These are phyloP conservation scores for Thunnus thynnus DNA, from an alignment of 2,113 vertebrate genomes.

Conservation along the genomic window DNA sequence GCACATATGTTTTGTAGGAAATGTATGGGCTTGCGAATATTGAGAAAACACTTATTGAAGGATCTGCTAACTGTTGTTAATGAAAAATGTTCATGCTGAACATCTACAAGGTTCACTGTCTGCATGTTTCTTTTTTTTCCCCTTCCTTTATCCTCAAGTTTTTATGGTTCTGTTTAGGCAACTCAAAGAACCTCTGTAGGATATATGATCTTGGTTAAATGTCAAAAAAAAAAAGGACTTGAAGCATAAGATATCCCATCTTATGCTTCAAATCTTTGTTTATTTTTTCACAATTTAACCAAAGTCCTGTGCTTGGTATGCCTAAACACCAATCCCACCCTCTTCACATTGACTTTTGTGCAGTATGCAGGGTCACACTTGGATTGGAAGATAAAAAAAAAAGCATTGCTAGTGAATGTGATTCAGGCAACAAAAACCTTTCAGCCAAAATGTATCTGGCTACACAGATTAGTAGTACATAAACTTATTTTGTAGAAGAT, in stretches of 20 bases:
- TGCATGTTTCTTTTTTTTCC: neutral
- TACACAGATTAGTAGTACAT: neutral
- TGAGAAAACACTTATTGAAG: neutral
- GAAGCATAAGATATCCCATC: neutral
- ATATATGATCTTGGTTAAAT: neutral
- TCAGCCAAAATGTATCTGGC: neutral
- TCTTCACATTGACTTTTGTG: neutral
- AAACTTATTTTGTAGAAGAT: neutral
- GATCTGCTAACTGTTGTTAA: slow-evolving; percentile 10
- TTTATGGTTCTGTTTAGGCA: neutral
- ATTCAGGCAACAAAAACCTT: slow-evolving; percentile 2
- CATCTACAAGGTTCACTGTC: neutral
- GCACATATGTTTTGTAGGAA: neutral
- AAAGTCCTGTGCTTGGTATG: neutral
- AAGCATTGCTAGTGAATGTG: neutral
- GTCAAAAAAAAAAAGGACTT: neutral
- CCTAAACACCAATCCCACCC: neutral
- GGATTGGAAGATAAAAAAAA: neutral
- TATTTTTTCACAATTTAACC: slow-evolving; percentile 6
- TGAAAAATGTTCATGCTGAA: neutral
- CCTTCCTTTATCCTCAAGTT: neutral
- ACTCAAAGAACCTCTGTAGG: neutral
- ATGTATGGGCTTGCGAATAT: neutral
- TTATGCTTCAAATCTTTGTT: no score
- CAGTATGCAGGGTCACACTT: neutral